Evolutionary conservation across 2,888 invertebrate genomes (phyloP), one percentile per base, ranked within the genome.

Genomic region (Luperina nickerlii): DNA sequence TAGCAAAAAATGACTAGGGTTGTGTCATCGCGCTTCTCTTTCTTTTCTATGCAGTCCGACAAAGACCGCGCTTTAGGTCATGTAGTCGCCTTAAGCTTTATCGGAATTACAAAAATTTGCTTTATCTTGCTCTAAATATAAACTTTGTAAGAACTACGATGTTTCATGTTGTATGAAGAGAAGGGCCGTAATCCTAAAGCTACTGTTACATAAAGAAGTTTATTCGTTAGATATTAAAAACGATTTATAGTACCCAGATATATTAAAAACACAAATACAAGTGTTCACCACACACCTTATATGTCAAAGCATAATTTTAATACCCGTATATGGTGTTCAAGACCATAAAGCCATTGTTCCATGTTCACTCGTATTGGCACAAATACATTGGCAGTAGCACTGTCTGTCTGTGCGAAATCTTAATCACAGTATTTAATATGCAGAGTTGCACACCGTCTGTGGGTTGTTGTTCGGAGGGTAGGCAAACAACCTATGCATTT

Each of bases 291-390:
- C 62, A 65, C 42, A 75, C 74, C 60, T 76, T 76, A 24, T 74
- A 54, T 68, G 54, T 51, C 68, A 45, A 71, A 74, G 63, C 62
- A 48, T 76, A 79, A 57, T 51, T 32, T 32, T 69, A 83, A 65
- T 65, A 72, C 63, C 63, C 65, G 32, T 75, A 69, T 38, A 68
- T 65, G 38, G 5, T 38, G 42, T 72, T 70, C 57, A 63, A 57
- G 74, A 72, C 82, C 78, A 78, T 68, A 75, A 27, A 45, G 45
- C 38, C 32, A 81, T 88, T 86, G 74, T 88, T 70, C 11, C 32
- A 68, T 76, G 54, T 86, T 80, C 54, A 76, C 69, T 45, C 15
- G 54, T 27, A 73, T 54, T 57, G 42, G 60, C 65, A 76, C 70
- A 65, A 76, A 82, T 32, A 81, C 60, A 81, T 63, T 72, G 67